A percentile compares a stretch with the other conserved stretches of the same genome.
These are phyloP conservation scores for Grantiella picta DNA, from an alignment of 2,113 vertebrate genomes.

Conservation along the genomic window DNA sequence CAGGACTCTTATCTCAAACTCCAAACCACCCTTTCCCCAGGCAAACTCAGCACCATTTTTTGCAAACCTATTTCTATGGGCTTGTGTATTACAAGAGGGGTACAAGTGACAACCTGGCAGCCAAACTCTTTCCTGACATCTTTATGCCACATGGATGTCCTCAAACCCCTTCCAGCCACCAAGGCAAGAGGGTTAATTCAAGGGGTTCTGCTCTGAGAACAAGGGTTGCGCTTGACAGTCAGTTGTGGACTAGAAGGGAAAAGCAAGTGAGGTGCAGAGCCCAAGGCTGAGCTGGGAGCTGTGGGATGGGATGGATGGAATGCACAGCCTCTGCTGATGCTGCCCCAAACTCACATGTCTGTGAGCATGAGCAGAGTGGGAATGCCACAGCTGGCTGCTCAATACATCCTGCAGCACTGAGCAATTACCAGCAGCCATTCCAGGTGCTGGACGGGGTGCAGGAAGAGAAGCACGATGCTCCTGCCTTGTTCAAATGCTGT, in stretches of 20 bases:
- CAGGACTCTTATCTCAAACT: neutral
- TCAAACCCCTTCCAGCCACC: neutral
- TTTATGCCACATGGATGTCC: neutral
- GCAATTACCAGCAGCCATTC: neutral
- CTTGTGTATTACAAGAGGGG: neutral
- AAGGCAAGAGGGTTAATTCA: neutral
- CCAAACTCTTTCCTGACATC: neutral
- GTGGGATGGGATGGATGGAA: neutral
- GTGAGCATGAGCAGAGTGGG: neutral
- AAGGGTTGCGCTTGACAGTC: neutral
- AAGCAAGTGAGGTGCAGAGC: neutral
- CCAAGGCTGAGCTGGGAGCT: neutral
- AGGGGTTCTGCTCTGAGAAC: neutral
- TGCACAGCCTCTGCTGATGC: neutral
- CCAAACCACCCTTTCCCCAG: neutral
- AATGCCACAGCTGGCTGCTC: neutral
- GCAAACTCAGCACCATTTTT: neutral
- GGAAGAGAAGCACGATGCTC: accelerated
- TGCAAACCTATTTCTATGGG: neutral
- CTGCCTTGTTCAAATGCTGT: neutral
- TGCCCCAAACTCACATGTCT: neutral
- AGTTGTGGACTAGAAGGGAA: neutral
- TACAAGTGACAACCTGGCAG: neutral
- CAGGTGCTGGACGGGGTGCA: neutral
- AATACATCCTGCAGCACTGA: neutral